Evolutionary conservation across 2,888 invertebrate species (phyloP), one percentile per base, ranked within the genome.

Genomic region (Conchocele bisecta): DNA sequence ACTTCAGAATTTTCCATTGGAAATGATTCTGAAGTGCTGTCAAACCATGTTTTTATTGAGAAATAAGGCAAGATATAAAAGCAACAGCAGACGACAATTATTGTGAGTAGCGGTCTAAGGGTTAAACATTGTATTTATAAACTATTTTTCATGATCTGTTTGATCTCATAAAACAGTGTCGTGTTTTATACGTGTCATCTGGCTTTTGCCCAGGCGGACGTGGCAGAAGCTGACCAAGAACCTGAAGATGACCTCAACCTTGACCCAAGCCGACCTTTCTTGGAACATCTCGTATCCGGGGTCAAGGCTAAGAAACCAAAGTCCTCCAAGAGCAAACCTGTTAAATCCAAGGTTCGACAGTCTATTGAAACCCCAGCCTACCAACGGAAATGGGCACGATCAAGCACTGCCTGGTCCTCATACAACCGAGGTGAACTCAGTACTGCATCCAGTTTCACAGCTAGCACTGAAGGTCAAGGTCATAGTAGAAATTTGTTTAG

Each of bases 341-440:
- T 69, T 20, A 76, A 69, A 42, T 79, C 75, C 13, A 79, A 74
- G 56, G 82, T 81, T 9, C 68, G 74, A 44, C 76, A 81, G 53
- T 81, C 83, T 35, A 53, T 80, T 11, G 82, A 82, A 28, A 70
- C 70, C 17, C 68, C 76, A 33, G 70, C 65, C 29, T 82, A 83
- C 37, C 79, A 83, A 50, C 71, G 87, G 7, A 84, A 83, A 53
- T 88, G 88, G 88, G 81, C 80, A 5, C 78, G 79, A 20, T 88
- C 88, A 6, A 88, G 86, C 35, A 81, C 76, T 5, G 86, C 86
- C 0, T 89, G 89, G 89, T 70, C 75, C 20, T 83, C 87, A 0
- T 85, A 83, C 61, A 83, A 86, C 46, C 77, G 81, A 2, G 78
- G 86, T n/a, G 89, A 88, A 42, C 74, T 88, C 1, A 84, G 73